Percentiles rank a stretch among this genome's conserved stretches.
These are phyloP conservation scores for Sarotherodon lohbergeri DNA, from an alignment of 2,113 vertebrate genomes.

Conservation along the genomic window DNA sequence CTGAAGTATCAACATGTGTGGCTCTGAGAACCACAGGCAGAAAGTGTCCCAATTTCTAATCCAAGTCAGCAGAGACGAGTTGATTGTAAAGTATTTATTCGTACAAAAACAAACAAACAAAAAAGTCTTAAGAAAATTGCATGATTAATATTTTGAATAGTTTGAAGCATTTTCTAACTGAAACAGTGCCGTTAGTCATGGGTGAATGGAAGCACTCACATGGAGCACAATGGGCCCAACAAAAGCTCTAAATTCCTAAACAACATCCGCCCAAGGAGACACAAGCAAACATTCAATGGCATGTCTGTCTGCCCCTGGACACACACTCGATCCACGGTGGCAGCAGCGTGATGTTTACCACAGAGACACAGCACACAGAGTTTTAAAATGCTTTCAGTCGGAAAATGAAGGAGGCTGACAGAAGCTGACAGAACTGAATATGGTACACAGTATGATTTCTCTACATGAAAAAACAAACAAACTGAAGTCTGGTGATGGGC, in stretches of 20 bases:
- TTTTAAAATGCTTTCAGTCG: conserved; percentile 19
- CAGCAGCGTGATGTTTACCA: conserved; percentile 3
- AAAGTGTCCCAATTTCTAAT: not conserved
- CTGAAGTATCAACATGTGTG: not conserved
- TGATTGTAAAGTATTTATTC: conserved; percentile 56
- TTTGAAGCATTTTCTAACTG: conserved; percentile 32
- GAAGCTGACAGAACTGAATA: not conserved
- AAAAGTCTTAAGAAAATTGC: conserved; percentile 49
- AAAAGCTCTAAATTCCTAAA: conserved; percentile 8
- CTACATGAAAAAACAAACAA: not conserved
- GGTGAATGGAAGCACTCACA: conserved; percentile 50
- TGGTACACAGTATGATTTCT: not conserved
- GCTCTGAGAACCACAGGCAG: not conserved
- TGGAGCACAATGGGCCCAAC: conserved; percentile 34
- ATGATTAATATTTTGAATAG: conserved; percentile 58
- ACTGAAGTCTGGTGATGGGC: not conserved
- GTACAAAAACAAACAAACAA: conserved; percentile 41
- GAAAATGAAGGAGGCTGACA: not conserved
- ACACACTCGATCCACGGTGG: not conserved
- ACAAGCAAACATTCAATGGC: not conserved
- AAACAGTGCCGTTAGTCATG: conserved; percentile 48
- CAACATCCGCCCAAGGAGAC: not conserved
- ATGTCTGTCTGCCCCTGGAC: not conserved
- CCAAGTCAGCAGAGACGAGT: not conserved
- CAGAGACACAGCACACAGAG: conserved; percentile 1